Base-by-base conservation (phyloP, 2,113 vertebrate species). In the Cheirogaleus medius region DNA sequence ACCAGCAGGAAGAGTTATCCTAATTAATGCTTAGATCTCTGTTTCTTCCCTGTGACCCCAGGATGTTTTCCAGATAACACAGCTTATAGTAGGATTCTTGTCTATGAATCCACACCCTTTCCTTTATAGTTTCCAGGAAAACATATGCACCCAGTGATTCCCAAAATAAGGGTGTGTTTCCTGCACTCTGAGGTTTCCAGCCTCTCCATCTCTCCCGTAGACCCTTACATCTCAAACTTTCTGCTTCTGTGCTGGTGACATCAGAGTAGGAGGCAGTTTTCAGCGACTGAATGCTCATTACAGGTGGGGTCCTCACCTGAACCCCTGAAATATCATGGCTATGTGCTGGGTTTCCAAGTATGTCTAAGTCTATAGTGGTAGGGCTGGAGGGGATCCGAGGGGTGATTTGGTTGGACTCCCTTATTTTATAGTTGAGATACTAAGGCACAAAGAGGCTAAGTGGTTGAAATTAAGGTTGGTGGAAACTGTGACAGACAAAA, bases 241-340 rank as follows among this genome's bases (percentile, higher is more conserved):
- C 56, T 34, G n/a, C 23, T n/a, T 44, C n/a, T 58, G 13, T 21
- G 68, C 69, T 42, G 37, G 54, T 23, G 25, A 14, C 11, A 1
- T 60, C 11, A 23, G 49, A 18, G 1, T 21, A 1, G 0, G 10
- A 14, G 42, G 42, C 6, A 8, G 9, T 42, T n/a, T 29, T 2
- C 80, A 37, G 71, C 37, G 32, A 3, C 6, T 0, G 15, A 2
- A 69, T 25, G 76, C 21, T 21, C 27, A 1, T 1, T 10, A 29
- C 37, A 4, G 63, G 44, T 1, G 1, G 78, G 20, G 29, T 32
- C 34, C 47, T n/a, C 1, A 0, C 6, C 69, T 0, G 27, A 68
- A 42, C 42, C n/a, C 18, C 10, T 0, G 39, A 49, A 47, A 44
- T 5, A 20, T 2, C 10, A 2, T 18, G 60, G 39, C 49, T 32